Evolutionary conservation across 2,797 vertebrate genomes (phyloP).

Genomic region (Euthynnus affinis): DNA sequence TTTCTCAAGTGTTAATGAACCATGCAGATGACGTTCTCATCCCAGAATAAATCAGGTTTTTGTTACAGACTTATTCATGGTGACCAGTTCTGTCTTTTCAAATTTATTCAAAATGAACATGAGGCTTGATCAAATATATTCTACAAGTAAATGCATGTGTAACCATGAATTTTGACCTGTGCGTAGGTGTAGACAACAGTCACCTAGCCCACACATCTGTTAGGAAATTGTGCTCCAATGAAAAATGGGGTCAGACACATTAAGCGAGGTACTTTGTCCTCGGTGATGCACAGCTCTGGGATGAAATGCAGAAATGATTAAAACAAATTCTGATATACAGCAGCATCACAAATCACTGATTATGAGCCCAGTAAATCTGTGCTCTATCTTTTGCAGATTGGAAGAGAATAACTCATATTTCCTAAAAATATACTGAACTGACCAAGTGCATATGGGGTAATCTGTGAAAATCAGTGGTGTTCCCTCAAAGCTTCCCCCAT

Average conservation of each 20-base stretch:
- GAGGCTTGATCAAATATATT: conserved; percentile 32
- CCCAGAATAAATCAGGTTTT: conserved; percentile 61
- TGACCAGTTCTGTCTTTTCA: conserved; percentile 29
- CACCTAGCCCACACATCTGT: conserved; percentile 2
- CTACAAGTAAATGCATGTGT: conserved; percentile 27
- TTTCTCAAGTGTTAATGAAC: conserved; percentile 65
- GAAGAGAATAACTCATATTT: conserved; percentile 38
- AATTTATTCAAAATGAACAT: conserved; percentile 15
- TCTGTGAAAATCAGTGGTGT: conserved; percentile 39
- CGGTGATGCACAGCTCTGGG: conserved; percentile 16
- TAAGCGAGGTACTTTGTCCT: conserved; percentile 27
- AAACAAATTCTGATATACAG: conserved; percentile 36
- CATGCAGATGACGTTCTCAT: conserved; percentile 52
- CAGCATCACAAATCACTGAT: conserved; percentile 52
- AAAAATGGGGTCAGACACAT: conserved; percentile 28
- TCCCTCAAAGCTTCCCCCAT: conserved; percentile 22
- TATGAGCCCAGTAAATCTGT: conserved; percentile 45
- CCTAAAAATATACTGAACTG: conserved; percentile 45
- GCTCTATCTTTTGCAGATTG: conserved; percentile 32
- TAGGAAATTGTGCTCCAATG: conserved; percentile 5
- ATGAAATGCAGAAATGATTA: conserved; percentile 46
- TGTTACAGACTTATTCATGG: conserved; percentile 26
- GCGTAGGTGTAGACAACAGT: conserved; percentile 31
- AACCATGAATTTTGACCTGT: conserved; percentile 6
- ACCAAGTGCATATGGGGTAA: conserved; percentile 7